phyloP scores from a whole-genome alignment of 2,113 vertebrate species.

The Coryphaenoides rupestris region DNA sequence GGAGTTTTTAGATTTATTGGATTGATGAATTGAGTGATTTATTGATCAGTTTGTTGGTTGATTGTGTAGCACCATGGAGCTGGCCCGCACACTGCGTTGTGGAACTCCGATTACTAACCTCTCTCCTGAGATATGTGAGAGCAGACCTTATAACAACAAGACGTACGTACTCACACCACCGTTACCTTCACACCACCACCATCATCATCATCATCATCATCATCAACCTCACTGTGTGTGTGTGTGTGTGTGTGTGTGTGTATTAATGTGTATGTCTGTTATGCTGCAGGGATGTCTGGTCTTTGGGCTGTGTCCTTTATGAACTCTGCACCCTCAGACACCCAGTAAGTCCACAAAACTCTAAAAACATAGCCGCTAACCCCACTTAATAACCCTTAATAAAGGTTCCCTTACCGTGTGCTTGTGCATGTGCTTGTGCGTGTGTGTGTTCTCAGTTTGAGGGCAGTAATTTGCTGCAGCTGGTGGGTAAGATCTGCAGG shows the following conservation, averaged over 20 bases:
- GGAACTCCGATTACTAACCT: conserved; percentile 91
- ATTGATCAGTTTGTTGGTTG: too few species aligned
- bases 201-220: neutral
- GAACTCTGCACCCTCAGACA: conserved; percentile 85
- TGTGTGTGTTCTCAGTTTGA: conserved; percentile 75
- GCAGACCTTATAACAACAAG: conserved; percentile 90
- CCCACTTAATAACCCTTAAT: neutral
- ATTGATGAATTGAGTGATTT: too few species aligned
- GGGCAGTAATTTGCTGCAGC: conserved; percentile 76
- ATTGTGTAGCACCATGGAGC: conserved; percentile 80
- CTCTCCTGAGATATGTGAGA: conserved; percentile 94
- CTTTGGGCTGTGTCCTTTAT: conserved; percentile 88
- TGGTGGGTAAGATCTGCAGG: conserved; percentile 86
- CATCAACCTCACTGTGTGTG: neutral
- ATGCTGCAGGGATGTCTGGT: conserved; percentile 86
- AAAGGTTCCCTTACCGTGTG: neutral
- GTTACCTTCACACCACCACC: neutral
- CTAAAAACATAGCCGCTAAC: neutral
- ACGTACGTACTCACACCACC: conserved; percentile 64
- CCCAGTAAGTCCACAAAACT: conserved; percentile 75
- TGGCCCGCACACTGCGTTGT: conserved; percentile 84
- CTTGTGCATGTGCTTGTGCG: conserved; percentile 7
- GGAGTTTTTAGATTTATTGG: too few species aligned
- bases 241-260: conserved; percentile 12
- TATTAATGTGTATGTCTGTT: conserved; percentile 7